Percentiles rank a stretch among this genome's conserved stretches.
phyloP scores from a whole-genome alignment of 2,113 vertebrate genomes.

The Takifugu flavidus region DNA sequence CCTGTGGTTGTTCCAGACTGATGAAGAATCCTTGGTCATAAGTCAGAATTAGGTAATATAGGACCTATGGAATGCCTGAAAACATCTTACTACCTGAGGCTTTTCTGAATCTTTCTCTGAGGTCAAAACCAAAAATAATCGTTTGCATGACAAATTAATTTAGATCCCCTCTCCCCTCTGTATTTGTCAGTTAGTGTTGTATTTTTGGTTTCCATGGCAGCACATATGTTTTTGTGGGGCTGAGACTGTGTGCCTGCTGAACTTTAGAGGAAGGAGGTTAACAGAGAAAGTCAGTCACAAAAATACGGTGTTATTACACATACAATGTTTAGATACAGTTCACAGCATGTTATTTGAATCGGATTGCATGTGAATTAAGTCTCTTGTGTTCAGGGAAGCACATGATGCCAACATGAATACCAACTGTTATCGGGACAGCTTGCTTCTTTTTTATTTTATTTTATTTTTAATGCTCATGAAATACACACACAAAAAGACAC shows the following conservation, averaged over 20 bases:
- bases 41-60: conserved; percentile 5
- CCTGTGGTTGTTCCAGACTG: conserved; percentile 18
- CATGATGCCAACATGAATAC: conserved; percentile 39
- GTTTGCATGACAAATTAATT: conserved; percentile 1
- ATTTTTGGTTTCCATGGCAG: conserved; percentile 53
- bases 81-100: not conserved
- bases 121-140: not conserved
- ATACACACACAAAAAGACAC: too few species aligned
- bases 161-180: not conserved
- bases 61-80: conserved; percentile 1
- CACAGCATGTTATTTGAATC: conserved; percentile 26
- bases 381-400: conserved; percentile 39
- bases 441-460: not conserved
- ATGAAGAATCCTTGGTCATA: conserved; percentile 11
- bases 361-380: conserved; percentile 24
- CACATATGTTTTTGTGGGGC: too few species aligned
- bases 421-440: not conserved
- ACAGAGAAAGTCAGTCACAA: too few species aligned
- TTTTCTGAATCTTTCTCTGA: conserved; percentile 2
- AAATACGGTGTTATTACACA: too few species aligned
- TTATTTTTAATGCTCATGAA: not conserved
- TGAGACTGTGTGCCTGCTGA: not conserved
- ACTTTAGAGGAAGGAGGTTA: conserved; percentile 1
- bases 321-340: conserved; percentile 39
- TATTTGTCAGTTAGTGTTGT: conserved; percentile 34